Evolutionary conservation across 64 coral and sea anemone species (phyloP).

Genomic region (Stylophora pistillata): DNA sequence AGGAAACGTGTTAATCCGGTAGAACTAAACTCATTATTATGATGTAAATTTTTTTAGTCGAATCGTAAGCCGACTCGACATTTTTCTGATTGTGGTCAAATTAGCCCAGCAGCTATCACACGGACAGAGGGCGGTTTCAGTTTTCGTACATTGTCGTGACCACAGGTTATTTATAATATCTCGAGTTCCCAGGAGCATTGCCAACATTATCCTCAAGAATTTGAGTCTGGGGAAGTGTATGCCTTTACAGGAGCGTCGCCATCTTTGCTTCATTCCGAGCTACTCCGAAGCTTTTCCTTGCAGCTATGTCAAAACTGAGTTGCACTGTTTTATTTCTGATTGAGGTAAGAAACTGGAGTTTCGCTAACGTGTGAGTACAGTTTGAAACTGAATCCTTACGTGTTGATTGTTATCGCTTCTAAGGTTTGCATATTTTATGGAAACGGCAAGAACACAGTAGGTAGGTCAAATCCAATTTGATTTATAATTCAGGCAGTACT

Average conservation of each 20-base stretch:
- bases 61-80: background rate
- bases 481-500: background rate
- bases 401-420: background rate
- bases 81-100: background rate
- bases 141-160: background rate
- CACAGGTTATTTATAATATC: background rate
- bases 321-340: background rate
- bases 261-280: background rate
- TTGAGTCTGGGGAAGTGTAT: too few species aligned
- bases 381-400: background rate
- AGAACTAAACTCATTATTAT: background rate
- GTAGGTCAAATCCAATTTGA: background rate
- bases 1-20: background rate
- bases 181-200: background rate
- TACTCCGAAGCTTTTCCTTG: background rate
- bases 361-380: background rate
- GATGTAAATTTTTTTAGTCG: background rate
- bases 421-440: background rate
- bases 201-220: background rate
- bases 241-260: background rate
- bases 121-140: background rate
- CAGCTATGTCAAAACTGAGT: background rate
- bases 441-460: background rate
- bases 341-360: background rate
- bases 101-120: background rate